Percentiles rank a stretch among this genome's conserved stretches.
These are phyloP conservation scores for Otolemur garnettii DNA, from an alignment of 2,113 vertebrate genomes.

Conservation along the genomic window DNA sequence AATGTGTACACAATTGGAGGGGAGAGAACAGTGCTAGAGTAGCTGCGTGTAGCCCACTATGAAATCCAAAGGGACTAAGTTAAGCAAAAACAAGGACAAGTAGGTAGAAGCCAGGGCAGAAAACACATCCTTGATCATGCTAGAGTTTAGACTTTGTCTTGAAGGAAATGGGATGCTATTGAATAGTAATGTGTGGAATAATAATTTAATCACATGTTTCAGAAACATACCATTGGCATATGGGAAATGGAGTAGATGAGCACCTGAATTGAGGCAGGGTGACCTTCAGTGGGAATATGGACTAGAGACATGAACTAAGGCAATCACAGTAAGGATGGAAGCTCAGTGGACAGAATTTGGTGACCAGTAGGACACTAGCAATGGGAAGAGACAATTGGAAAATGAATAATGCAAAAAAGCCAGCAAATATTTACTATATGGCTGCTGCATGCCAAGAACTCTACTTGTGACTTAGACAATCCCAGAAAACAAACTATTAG, in stretches of 20 bases:
- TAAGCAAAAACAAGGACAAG: neutral
- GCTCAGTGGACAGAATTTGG: neutral
- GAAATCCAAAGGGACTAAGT: neutral
- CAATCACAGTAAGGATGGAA: neutral
- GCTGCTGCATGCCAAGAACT: neutral
- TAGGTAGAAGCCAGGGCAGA: neutral
- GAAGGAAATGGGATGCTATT: neutral
- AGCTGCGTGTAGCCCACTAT: neutral
- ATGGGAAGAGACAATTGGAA: neutral
- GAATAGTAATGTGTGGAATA: neutral
- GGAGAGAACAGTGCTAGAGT: neutral
- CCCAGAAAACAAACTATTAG: neutral
- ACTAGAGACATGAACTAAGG: neutral
- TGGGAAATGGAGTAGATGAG: neutral
- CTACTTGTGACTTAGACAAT: neutral
- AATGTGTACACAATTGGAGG: neutral
- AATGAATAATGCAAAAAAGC: neutral
- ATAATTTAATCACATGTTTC: neutral
- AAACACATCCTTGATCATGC: neutral
- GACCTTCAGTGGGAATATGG: neutral
- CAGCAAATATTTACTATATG: neutral
- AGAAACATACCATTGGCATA: neutral
- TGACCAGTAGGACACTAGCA: neutral
- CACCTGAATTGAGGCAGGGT: neutral
- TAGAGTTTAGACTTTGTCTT: neutral